Evolutionary conservation across 2,888 invertebrate species (phyloP), one percentile per base, ranked within the genome.

Genomic region (Anoncus sp.): DNA sequence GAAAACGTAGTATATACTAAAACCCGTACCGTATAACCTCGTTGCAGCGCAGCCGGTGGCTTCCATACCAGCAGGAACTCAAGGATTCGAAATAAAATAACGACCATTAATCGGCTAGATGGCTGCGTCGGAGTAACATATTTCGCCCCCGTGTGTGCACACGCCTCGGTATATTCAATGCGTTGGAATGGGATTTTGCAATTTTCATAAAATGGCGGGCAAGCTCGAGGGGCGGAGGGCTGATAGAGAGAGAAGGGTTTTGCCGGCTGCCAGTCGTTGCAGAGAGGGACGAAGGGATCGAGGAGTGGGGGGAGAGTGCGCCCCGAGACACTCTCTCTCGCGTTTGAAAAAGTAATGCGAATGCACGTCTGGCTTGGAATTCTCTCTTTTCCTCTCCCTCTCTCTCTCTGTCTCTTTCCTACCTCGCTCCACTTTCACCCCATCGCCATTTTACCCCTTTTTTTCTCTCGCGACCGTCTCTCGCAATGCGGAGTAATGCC

Each of bases 171-270:
- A 22, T 35, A 27, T 38, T n/a, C n/a, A n/a, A n/a, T n/a, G n/a
- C 47, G 16, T 80, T 84, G 84, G 80, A 85, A 82, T 78, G 82
- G 81, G 81, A 83, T 83, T 86, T 83, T 86, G 85, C 85, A 88
- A 89, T 89, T 89, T 89, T 89, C 87, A 87, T 88, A 87, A 88
- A 88, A 88, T 87, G 85, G 83, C 83, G 77, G 77, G 40, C 67
- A 72, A 82, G 77, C 81, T 75, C 76, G 72, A 69, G n/a, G n/a
- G n/a, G n/a, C n/a, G n/a, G n/a, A n/a, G n/a, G n/a, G n/a, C n/a
- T n/a, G n/a, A n/a, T n/a, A 65, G 70, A 65, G 80, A 3, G 10
- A 16, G 22, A n/a, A 20, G 38, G 14, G 40, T 18, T 24, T 72
- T 77, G 72, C 53, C 63, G 40, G 59, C 77, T 74, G 45, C 38